Percentiles rank a stretch among this genome's conserved stretches.
These are phyloP conservation scores for Holothuria glaberrima DNA, from an alignment of 35 echinoderm and acorn worm species.

Conservation along the genomic window DNA sequence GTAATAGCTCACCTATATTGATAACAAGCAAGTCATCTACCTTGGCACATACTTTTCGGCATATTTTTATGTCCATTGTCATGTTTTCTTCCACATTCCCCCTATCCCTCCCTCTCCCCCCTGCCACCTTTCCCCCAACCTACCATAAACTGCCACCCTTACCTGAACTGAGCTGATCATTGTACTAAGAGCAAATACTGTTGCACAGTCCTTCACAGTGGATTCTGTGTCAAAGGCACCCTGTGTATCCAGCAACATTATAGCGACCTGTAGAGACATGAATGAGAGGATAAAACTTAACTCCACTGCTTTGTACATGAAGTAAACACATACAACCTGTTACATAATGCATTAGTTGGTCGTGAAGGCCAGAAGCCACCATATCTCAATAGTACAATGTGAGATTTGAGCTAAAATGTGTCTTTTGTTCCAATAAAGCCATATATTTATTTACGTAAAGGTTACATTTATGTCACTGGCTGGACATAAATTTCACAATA, in stretches of 20 bases:
- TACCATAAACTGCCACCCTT: not conserved
- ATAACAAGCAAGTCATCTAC: no score
- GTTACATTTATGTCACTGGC: no score
- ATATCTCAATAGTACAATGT: no score
- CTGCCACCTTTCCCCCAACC: no score
- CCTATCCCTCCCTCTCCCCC: no score
- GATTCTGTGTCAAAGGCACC: constrained; percentile 97
- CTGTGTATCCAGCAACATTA: constrained; percentile 93
- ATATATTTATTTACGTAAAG: no score
- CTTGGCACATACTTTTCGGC: no score
- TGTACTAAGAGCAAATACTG: constrained; percentile 98
- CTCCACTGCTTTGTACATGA: not conserved
- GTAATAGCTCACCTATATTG: no score
- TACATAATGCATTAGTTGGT: not conserved
- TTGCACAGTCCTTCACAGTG: constrained; percentile 97
- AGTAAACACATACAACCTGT: not conserved
- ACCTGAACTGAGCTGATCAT: constrained; percentile 99
- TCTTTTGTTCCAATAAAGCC: not conserved
- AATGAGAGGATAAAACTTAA: no score
- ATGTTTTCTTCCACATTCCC: no score
- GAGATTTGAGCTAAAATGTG: not conserved
- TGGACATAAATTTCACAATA: no score
- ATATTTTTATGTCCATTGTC: no score
- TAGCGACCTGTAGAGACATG: constrained; percentile 65
- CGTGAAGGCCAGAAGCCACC: not conserved